Evolutionary conservation across 2,113 vertebrate species (phyloP).

Genomic region (Nycticryphes semicollaris): DNA sequence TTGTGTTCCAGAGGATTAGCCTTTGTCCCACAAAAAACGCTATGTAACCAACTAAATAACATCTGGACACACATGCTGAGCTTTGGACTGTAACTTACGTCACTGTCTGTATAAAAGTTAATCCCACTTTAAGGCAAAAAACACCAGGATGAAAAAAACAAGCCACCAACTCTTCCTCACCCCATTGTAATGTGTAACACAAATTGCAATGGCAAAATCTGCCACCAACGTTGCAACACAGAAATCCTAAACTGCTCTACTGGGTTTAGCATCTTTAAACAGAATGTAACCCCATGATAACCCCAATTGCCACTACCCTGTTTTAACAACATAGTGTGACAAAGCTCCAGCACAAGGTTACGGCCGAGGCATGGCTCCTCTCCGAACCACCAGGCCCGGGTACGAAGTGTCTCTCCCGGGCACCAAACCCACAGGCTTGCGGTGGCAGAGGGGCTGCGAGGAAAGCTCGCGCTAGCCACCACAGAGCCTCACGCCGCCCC

Average conservation of each 20-base stretch:
- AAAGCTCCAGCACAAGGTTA: no score
- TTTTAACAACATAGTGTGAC: no score
- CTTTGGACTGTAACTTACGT: constrained; percentile 5
- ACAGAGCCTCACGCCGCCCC: background rate
- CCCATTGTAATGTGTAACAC: fast-evolving
- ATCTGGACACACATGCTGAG: background rate
- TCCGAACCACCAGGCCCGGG: fast-evolving
- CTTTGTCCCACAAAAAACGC: background rate
- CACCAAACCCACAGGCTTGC: fast-evolving
- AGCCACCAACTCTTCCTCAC: background rate
- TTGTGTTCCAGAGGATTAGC: background rate
- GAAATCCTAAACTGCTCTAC: background rate
- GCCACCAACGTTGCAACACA: background rate
- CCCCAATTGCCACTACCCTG: fast-evolving
- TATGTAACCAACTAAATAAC: background rate
- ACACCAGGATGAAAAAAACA: fast-evolving
- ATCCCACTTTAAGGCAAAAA: background rate
- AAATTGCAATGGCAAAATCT: background rate
- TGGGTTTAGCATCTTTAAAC: fast-evolving
- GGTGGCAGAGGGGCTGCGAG: fast-evolving
- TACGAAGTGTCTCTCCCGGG: fast-evolving
- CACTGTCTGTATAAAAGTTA: background rate
- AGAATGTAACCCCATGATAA: fast-evolving
- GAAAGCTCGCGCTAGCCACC: fast-evolving
- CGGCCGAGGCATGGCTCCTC: fast-evolving